Evolutionary conservation across 2,113 vertebrate genomes (phyloP), one percentile per base, ranked within the genome.

Genomic region (Thunnus maccoyii): DNA sequence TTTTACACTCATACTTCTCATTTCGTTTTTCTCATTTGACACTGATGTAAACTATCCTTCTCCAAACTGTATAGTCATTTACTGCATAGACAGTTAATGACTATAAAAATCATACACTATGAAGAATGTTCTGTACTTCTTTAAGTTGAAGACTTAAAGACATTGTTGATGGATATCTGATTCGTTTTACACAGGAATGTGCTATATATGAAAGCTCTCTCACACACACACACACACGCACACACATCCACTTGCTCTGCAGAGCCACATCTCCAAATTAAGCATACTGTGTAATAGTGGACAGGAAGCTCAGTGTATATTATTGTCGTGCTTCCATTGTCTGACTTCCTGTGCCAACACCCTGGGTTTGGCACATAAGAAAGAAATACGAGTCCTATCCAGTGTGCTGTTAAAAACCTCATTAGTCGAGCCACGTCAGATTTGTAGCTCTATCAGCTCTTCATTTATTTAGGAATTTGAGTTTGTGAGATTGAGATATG

Each of bases 271-370:
- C 47, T 80, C 60, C 66, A 20, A 81, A 68, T 81, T 82, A 85
- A 71, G 15, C 57, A 3, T 20, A 25, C 47, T 46, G 47, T 81
- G 56, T 15, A 56, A 81, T 62, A 68, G 47, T 10, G 30, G 54
- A 83, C 81, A 90, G 76, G 74, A 88, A 90, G 80, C 20, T 17
- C 10, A 22, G 71, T 61, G 68, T 10, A 8, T 66, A 80, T 81
- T 81, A 83, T 88, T 85, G 60, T 89, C 80, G 20, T 57, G 67
- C 36, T 52, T 73, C 69, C 72, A 83, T 88, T 92, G 85, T 89
- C 20, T 62, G 27, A 66, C 73, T 91, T 92, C 86, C 90, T 89
- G 76, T 36, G 50, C 76, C 77, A 77, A 65, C 78, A 72, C 76
- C 78, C 80, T 63, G 10, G 14, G 46, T 27, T 56, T 61, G 65